Evolutionary conservation across 2,888 invertebrate species (phyloP).

Genomic region (Pollenia labialis): DNA sequence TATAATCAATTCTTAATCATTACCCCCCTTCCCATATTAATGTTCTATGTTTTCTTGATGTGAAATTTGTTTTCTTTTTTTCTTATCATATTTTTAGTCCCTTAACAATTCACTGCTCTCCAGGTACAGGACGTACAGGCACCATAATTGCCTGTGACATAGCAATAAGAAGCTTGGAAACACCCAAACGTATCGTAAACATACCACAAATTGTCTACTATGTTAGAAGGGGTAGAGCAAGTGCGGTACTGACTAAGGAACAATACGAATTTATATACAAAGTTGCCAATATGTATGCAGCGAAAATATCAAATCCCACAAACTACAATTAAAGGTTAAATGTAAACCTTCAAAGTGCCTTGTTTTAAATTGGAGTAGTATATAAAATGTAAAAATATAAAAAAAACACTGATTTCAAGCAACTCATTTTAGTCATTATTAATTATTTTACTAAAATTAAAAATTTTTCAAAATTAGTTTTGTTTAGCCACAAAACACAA

Average conservation of each 20-base stretch:
- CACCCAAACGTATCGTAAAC: conserved; percentile 90
- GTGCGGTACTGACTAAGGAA: conserved; percentile 94
- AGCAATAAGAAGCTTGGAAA: conserved; percentile 93
- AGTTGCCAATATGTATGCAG: conserved; percentile 93
- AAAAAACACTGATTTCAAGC: conserved; percentile 52
- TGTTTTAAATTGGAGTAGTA: neutral
- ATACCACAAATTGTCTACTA: conserved; percentile 93
- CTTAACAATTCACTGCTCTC: conserved; percentile 93
- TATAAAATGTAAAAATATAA: neutral
- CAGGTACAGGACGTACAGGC: conserved; percentile 95
- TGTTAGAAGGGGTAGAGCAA: conserved; percentile 93
- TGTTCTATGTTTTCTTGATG: conserved; percentile 53
- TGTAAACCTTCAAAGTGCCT: conserved; percentile 36
- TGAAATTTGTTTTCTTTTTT: conserved; percentile 49
- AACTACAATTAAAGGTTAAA: conserved; percentile 84
- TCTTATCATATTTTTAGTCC: conserved; percentile 85
- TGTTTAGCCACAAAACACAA: neutral
- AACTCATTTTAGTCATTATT: conserved; percentile 63
- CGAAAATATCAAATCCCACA: conserved; percentile 91
- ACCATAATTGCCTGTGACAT: conserved; percentile 94
- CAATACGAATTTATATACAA: conserved; percentile 97
- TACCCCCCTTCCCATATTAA: conserved; percentile 72
- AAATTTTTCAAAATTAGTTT: conserved; percentile 26
- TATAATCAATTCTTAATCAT: neutral
- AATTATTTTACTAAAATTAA: conserved; percentile 46